Evolutionary conservation across 2,113 vertebrate genomes (phyloP), one percentile per base, ranked within the genome.

Genomic region (Fulmarus glacialis): DNA sequence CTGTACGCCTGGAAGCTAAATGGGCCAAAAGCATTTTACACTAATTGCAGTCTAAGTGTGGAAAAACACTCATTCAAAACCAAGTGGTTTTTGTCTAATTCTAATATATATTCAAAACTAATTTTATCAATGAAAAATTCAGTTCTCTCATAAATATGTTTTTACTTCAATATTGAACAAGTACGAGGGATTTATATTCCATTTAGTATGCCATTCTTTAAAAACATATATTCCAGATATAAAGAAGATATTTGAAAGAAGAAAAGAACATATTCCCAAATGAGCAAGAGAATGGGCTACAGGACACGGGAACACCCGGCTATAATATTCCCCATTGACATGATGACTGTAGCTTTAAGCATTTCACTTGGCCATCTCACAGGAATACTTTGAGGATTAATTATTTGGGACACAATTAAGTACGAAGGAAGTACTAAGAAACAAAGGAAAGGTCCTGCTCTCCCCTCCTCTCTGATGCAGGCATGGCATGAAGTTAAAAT

Each of bases 321-420:
- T 58, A 4, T n/a, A 50, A 13, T 11, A 82, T 22, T 67, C 15
- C 58, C 19, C 5, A 3, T 1, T 42, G 80, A 40, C 2, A 1
- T 3, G n/a, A 50, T 6, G 9, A 34, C 59, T 32, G 34, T 21
- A 63, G 27, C 72, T 59, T 82, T 67, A 55, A 71, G 47, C 22
- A 70, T 20, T 72, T 72, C 30, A 43, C 22, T 50, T 59, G 52
- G 42, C 23, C 34, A 34, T n/a, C 53, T 43, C 60, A 73, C 32
- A 42, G 59, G 21, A 84, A 73, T 42, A 48, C 32, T 72, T 7
- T 20, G 38, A 92, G 34, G 36, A 62, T 18, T 19, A 58, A 32
- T n/a, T 50, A 72, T 38, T 15, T 68, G 8, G 16, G 29, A 59
- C 19, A 50, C 32, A 53, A 48, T 11, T 29, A 71, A 79, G 47